A percentile compares a stretch with the other conserved stretches of the same genome.
Evolutionary conservation across 1,140 invertebrate genomes (phyloP).

Genomic region (Drosophila chauvacae): DNA sequence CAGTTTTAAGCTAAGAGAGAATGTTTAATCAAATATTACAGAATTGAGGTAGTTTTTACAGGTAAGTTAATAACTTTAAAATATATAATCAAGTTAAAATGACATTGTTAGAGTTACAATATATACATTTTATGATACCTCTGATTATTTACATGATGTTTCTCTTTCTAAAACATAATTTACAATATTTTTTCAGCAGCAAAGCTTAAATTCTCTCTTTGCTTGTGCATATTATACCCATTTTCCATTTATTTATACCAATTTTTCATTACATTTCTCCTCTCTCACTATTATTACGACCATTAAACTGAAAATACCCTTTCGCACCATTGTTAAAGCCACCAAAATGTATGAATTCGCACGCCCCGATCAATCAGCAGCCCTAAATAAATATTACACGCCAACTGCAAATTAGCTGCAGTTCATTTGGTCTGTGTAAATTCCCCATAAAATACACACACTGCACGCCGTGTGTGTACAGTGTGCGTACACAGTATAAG

Average conservation of each 20-base stretch:
- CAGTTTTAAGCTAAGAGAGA: background rate
- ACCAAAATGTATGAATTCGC: slow-evolving; percentile 4
- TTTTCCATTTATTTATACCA: too few species aligned
- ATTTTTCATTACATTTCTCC: background rate
- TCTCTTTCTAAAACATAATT: background rate
- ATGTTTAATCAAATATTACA: background rate
- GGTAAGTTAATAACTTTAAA: background rate
- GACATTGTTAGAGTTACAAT: fast-evolving
- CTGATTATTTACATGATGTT: background rate
- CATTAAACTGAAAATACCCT: background rate
- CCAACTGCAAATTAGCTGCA: slow-evolving; percentile 39
- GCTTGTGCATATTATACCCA: background rate
- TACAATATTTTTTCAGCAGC: background rate
- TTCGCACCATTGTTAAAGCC: slow-evolving; percentile 1
- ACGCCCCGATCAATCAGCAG: slow-evolving; percentile 13
- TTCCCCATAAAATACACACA: slow-evolving; percentile 23
- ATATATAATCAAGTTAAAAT: background rate
- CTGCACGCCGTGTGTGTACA: background rate
- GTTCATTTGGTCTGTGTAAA: slow-evolving; percentile 35
- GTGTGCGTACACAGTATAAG: slow-evolving; percentile 7
- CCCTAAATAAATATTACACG: slow-evolving; percentile 6
- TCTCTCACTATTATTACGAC: background rate
- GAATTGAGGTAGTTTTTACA: background rate
- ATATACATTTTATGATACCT: background rate
- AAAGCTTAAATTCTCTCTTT: background rate